Evolutionary conservation across 2,797 vertebrate species (phyloP).

Genomic region (Balearica regulorum): DNA sequence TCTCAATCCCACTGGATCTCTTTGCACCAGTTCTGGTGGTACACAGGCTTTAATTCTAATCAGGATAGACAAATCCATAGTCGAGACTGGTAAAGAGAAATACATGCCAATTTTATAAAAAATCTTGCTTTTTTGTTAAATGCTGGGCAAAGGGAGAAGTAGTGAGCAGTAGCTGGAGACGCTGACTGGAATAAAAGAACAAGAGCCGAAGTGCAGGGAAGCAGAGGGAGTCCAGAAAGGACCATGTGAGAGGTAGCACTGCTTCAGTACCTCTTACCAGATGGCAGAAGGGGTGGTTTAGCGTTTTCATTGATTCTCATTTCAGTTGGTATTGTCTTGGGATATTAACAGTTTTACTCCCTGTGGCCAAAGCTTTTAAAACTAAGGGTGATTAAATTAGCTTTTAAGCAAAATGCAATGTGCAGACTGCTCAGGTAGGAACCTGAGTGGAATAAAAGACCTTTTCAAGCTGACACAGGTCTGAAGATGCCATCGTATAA

Average conservation of each 20-base stretch:
- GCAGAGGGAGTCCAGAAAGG: not conserved
- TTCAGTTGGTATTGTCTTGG: not conserved
- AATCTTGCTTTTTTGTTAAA: not conserved
- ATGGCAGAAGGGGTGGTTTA: not conserved
- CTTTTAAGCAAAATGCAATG: not conserved
- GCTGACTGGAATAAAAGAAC: not conserved
- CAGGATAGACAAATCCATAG: conserved; percentile 3
- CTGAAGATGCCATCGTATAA: not conserved
- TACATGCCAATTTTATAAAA: not conserved
- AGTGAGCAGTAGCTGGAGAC: not conserved
- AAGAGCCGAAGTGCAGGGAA: not conserved
- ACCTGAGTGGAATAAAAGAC: not conserved
- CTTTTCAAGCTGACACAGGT: not conserved
- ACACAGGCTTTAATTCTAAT: not conserved
- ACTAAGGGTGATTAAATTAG: not conserved
- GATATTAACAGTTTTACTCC: not conserved
- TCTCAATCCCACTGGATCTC: conserved; percentile 26
- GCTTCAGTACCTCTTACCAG: not conserved
- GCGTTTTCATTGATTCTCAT: not conserved
- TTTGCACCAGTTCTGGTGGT: not conserved
- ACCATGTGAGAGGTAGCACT: not conserved
- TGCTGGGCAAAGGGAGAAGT: not conserved
- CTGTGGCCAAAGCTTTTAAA: not conserved
- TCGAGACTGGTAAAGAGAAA: not conserved
- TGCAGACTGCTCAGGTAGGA: not conserved